phyloP scores from a whole-genome alignment of 1,140 invertebrate species.

The Heliconius eleuchia region DNA sequence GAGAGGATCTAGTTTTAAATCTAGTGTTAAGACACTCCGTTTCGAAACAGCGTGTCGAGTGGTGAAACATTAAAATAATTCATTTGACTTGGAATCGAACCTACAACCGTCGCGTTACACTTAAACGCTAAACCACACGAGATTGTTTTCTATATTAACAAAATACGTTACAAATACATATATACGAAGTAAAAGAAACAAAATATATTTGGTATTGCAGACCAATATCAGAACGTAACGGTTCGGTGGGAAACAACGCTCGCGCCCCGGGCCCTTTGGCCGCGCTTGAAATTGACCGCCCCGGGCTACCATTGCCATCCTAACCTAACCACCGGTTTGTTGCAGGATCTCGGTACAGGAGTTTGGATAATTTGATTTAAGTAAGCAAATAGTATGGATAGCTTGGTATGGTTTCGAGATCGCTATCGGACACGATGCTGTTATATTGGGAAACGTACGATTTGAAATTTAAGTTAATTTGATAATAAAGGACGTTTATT shows the following conservation, averaged over 20 bases:
- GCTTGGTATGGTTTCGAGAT: background rate
- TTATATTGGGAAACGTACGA: background rate
- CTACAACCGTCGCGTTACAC: no score
- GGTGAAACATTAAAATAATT: no score
- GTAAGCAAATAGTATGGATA: conserved; percentile 19
- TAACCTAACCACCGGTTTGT: conserved; percentile 48
- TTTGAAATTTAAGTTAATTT: no score
- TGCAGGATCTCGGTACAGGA: conserved; percentile 27
- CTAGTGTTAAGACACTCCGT: no score
- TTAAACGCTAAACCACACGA: no score
- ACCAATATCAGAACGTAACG: conserved; percentile 27
- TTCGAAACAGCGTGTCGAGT: no score
- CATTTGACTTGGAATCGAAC: no score
- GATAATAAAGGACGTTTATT: no score
- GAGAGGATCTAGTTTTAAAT: no score
- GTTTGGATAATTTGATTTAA: conserved; percentile 29
- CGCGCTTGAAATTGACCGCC: conserved; percentile 41
- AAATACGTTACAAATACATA: background rate
- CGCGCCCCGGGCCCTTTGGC: conserved; percentile 40
- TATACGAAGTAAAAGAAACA: background rate
- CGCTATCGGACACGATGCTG: conserved; percentile 1
- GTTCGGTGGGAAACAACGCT: conserved; percentile 44
- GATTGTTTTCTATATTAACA: no score
- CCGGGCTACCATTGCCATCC: conserved; percentile 39
- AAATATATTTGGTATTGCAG: conserved; percentile 1